phyloP scores from a whole-genome alignment of 2,113 vertebrate species.

The Zapus hudsonius region DNA sequence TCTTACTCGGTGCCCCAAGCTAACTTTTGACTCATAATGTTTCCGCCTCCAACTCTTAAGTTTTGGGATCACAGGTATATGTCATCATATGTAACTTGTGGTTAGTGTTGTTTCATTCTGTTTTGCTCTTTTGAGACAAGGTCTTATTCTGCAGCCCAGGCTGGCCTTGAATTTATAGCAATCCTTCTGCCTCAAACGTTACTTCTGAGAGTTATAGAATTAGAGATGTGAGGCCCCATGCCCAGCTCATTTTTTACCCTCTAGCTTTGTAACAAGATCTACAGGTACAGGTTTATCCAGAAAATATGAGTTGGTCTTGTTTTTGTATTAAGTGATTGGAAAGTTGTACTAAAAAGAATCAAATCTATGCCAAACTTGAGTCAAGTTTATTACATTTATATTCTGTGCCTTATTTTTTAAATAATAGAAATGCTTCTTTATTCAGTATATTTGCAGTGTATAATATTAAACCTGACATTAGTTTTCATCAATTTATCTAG shows the following conservation, averaged over 20 bases:
- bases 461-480: background rate
- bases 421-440: conserved; percentile 4
- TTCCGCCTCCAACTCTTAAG: background rate
- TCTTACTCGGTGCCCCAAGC: too few species aligned
- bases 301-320: background rate
- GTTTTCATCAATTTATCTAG: background rate
- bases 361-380: background rate
- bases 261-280: background rate
- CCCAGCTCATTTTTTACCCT: fast-evolving
- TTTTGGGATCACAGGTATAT: background rate
- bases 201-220: background rate
- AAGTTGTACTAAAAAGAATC: background rate
- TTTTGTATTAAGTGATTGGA: background rate
- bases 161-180: background rate
- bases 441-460: background rate
- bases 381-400: background rate
- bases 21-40: too few species aligned
- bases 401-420: background rate
- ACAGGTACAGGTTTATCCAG: background rate
- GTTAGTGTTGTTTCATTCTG: background rate
- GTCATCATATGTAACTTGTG: background rate
- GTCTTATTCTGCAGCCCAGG: background rate
- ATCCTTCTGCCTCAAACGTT: background rate
- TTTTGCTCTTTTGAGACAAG: background rate
- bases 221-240: background rate